A percentile compares a stretch with the other conserved stretches of the same genome.
phyloP scores from a whole-genome alignment of 2,113 vertebrate genomes.

The Nothobranchius kuhntae region DNA sequence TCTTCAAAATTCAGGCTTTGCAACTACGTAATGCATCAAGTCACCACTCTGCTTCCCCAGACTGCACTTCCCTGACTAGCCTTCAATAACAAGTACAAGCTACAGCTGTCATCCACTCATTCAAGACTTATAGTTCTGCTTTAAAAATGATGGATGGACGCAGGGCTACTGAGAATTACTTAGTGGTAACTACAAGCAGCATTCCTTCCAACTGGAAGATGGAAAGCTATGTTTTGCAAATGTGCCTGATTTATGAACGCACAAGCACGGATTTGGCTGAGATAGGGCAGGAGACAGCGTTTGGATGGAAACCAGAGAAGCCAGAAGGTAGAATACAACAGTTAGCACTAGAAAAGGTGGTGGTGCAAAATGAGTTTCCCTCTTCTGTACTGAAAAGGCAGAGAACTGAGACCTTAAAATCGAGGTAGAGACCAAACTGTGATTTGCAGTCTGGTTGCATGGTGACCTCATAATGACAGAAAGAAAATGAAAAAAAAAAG shows the following conservation, averaged over 20 bases:
- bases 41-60: too few species aligned
- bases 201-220: slow-evolving; percentile 29
- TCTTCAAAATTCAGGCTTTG: too few species aligned
- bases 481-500: too few species aligned
- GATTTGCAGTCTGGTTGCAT: too few species aligned
- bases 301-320: slow-evolving; percentile 20
- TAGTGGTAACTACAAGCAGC: slow-evolving; percentile 21
- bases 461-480: too few species aligned
- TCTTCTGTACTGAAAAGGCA: not conserved
- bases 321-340: slow-evolving; percentile 6
- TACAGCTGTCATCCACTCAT: not conserved
- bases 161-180: slow-evolving; percentile 16
- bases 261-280: not conserved
- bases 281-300: not conserved
- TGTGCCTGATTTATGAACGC: slow-evolving; percentile 7
- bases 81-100: not conserved
- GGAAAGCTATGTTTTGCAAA: slow-evolving; percentile 30
- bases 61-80: not conserved
- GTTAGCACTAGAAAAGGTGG: not conserved
- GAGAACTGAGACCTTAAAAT: not conserved
- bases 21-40: too few species aligned
- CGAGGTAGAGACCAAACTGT: too few species aligned
- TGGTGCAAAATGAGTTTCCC: not conserved
- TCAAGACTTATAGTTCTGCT: slow-evolving; percentile 3
- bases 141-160: slow-evolving; percentile 23